Conservation (phyloP, 2,113 vertebrate species). For the Heteronetta atricapilla region DNA sequence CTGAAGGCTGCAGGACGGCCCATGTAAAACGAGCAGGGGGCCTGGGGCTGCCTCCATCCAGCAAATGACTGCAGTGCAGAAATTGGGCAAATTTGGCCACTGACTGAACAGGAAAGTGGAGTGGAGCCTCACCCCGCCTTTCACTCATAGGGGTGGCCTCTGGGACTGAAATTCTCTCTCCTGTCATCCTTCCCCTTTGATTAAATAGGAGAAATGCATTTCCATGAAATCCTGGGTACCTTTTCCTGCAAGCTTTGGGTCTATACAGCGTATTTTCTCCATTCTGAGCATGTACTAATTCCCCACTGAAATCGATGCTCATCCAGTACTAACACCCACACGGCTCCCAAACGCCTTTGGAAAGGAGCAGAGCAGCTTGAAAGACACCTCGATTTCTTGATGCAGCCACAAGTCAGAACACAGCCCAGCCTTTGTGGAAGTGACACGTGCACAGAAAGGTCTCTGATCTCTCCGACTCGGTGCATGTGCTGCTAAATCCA, state of each 20-base stretch:
- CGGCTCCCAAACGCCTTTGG: neutral
- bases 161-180: neutral
- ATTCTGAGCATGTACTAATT: conserved; percentile 60
- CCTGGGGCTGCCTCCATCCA: neutral
- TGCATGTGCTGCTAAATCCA: neutral
- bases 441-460: neutral
- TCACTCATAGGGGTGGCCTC: neutral
- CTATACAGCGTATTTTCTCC: conserved; percentile 4
- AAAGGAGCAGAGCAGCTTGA: neutral
- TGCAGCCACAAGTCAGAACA: neutral
- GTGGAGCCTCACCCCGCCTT: neutral
- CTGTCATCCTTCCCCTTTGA: neutral
- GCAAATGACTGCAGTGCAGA: neutral
- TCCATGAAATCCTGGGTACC: conserved; percentile 22
- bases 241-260: neutral
- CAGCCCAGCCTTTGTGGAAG: neutral
- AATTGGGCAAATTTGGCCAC: neutral
- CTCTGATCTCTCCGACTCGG: neutral
- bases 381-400: neutral
- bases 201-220: conserved; percentile 49
- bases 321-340: neutral
- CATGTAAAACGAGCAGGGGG: neutral
- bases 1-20: neutral
- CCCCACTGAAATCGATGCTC: neutral
- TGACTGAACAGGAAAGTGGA: neutral